A percentile compares a stretch with the other conserved stretches of the same genome.
These are phyloP conservation scores for Leptopilina myrica DNA, from an alignment of 2,888 invertebrate species.

Conservation along the genomic window DNA sequence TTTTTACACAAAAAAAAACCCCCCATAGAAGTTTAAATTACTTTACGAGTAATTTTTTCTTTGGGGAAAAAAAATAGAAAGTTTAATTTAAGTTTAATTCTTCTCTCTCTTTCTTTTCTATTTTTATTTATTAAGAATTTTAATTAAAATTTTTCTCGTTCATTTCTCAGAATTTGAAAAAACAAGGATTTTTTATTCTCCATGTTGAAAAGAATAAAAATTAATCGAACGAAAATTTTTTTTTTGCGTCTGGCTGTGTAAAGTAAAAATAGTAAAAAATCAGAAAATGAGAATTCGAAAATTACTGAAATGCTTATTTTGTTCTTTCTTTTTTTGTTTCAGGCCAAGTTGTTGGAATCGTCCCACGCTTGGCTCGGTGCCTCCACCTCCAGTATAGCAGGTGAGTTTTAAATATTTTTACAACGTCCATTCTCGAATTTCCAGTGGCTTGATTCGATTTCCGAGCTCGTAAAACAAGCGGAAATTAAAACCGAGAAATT, in stretches of 20 bases:
- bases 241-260: not conserved
- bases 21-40: not conserved
- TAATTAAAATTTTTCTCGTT: no score
- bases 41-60: not conserved
- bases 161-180: no score
- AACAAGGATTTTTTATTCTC: no score
- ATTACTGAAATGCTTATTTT: slow-evolving; percentile 56
- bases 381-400: slow-evolving; percentile 92
- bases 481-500: slow-evolving; percentile 37
- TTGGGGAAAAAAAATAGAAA: not conserved
- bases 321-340: slow-evolving; percentile 77
- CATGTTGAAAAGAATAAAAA: no score
- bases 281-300: not conserved
- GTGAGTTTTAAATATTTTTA: slow-evolving; percentile 81
- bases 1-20: not conserved
- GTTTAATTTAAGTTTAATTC: not conserved
- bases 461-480: slow-evolving; percentile 48
- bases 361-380: slow-evolving; percentile 96
- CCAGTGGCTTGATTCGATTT: slow-evolving; percentile 44
- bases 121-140: no score
- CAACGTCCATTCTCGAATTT: slow-evolving; percentile 37
- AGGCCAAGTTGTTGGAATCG: slow-evolving; percentile 95
- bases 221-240: no score
- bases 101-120: no score
- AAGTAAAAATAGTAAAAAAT: not conserved